Percentiles rank a stretch among this genome's conserved stretches.
These are phyloP conservation scores for Microhierax caerulescens DNA, from an alignment of 2,797 vertebrate species.

Conservation along the genomic window DNA sequence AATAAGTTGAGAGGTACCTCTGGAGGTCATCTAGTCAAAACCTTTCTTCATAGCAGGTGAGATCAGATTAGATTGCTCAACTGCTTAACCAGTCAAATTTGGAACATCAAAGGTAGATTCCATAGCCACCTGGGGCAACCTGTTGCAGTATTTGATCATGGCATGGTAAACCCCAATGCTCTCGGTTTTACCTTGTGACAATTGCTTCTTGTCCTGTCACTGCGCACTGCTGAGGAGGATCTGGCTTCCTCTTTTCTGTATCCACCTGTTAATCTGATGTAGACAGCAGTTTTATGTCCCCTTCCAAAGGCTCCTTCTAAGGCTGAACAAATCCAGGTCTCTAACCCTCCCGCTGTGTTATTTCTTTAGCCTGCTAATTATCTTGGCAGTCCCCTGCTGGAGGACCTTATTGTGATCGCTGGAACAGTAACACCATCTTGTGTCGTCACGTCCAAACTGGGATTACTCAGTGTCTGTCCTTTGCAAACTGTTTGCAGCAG, in stretches of 20 bases:
- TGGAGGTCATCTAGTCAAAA: slow-evolving; percentile 17
- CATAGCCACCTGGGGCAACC: not conserved
- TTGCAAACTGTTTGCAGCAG: not conserved
- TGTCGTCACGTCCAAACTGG: not conserved
- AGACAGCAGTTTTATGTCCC: not conserved
- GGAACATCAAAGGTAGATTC: not conserved
- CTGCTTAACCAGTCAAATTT: not conserved
- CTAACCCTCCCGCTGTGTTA: not conserved
- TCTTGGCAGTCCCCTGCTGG: not conserved
- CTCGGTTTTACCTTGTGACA: not conserved
- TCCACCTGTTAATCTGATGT: not conserved
- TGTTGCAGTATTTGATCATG: not conserved
- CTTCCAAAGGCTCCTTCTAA: not conserved
- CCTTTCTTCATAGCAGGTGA: not conserved
- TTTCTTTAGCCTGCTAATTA: not conserved
- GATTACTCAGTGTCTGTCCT: not conserved
- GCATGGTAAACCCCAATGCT: not conserved
- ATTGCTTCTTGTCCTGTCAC: not conserved
- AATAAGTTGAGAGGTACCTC: not conserved
- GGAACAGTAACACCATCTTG: not conserved
- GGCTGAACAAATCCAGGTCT: not conserved
- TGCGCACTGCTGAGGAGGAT: not conserved
- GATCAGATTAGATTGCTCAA: slow-evolving; percentile 20
- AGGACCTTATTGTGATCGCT: not conserved
- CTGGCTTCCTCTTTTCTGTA: not conserved